These are phyloP conservation scores for Rousettus madagascariensis DNA, from an alignment of 2,797 vertebrate species.

Conservation along the genomic window DNA sequence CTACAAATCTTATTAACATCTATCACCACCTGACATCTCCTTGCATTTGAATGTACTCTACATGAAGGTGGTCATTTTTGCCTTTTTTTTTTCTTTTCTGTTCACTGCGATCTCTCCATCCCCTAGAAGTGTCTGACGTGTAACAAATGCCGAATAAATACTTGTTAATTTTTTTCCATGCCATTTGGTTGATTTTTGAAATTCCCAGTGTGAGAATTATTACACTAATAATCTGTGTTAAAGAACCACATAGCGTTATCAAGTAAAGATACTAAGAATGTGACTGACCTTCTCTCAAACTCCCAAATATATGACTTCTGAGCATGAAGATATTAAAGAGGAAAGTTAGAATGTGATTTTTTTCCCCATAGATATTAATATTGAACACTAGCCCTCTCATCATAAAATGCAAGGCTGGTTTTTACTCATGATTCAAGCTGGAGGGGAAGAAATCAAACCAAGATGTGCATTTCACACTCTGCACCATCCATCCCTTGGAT, in stretches of 20 bases:
- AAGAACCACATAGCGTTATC: neutral
- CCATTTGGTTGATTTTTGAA: neutral
- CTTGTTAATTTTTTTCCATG: neutral
- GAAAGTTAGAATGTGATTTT: slow-evolving; percentile 35
- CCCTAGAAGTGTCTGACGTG: neutral
- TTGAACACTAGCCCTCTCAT: slow-evolving; percentile 51
- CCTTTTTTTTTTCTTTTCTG: neutral
- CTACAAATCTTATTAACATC: neutral
- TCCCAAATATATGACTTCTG: neutral
- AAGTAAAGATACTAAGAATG: neutral
- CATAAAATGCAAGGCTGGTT: slow-evolving; percentile 60
- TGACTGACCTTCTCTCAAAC: neutral
- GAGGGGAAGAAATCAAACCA: slow-evolving; percentile 62
- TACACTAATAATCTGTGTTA: neutral
- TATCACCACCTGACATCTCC: neutral
- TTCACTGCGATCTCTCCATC: neutral
- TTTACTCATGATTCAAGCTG: slow-evolving; percentile 22
- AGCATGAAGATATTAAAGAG: slow-evolving; percentile 46
- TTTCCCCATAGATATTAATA: slow-evolving; percentile 60
- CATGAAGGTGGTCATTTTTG: neutral
- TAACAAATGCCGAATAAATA: neutral
- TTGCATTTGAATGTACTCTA: neutral
- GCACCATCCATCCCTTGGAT: slow-evolving; percentile 13
- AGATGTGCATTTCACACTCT: slow-evolving; percentile 43
- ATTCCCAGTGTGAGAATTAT: neutral